Conservation (phyloP, 2,888 invertebrate genomes). For the Anarsia innoxiella region DNA sequence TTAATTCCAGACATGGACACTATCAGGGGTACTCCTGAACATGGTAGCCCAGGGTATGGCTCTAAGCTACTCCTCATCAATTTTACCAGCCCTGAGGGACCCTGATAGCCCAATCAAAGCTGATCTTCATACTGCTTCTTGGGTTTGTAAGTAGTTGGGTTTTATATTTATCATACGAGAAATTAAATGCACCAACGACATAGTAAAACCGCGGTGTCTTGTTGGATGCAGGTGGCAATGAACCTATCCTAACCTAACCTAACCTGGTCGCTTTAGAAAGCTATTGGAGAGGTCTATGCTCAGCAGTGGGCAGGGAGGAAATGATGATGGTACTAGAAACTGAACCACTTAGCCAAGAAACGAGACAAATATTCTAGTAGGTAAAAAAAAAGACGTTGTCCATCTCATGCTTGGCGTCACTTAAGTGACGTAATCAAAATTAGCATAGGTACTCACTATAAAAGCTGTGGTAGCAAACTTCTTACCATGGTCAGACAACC, state of each 20-base stretch:
- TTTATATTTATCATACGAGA: not conserved
- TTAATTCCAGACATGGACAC: slow-evolving; percentile 20
- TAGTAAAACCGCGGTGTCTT: not conserved
- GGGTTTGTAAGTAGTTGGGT: slow-evolving; percentile 22
- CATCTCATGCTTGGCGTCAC: too few relatives aligned
- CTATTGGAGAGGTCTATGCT: not conserved
- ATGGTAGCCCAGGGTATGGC: slow-evolving; percentile 24
- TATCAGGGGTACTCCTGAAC: slow-evolving; percentile 22
- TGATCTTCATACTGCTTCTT: slow-evolving; percentile 21
- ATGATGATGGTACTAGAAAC: too few relatives aligned
- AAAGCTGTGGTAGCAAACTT: too few relatives aligned
- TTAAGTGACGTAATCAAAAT: too few relatives aligned
- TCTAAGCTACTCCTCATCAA: slow-evolving; percentile 21
- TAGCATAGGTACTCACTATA: too few relatives aligned
- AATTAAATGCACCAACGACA: not conserved
- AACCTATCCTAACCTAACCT: too few relatives aligned
- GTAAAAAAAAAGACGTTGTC: too few relatives aligned
- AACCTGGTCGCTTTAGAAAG: not conserved
- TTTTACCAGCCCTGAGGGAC: slow-evolving; percentile 21
- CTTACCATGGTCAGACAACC: too few relatives aligned
- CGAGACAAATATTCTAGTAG: too few relatives aligned
- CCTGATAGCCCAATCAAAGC: slow-evolving; percentile 20
- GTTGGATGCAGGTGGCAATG: too few relatives aligned
- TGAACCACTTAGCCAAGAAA: too few relatives aligned
- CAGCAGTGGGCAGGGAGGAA: not conserved